Base-by-base conservation (phyloP, 2,113 vertebrate species). In the Python bivittatus region DNA sequence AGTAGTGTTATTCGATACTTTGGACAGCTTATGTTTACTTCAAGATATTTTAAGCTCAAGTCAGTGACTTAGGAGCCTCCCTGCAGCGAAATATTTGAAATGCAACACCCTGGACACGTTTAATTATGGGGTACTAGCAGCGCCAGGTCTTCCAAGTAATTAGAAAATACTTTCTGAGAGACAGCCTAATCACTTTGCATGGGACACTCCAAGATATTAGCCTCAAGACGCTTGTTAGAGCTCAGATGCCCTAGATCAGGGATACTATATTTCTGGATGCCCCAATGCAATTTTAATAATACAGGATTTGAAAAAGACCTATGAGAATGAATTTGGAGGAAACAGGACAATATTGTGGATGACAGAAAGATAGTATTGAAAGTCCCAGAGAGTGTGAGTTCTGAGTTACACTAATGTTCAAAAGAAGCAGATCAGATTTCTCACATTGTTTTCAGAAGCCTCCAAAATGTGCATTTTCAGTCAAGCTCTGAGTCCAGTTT, bases 141-240 rank as follows among this genome's bases (percentile, higher is more conserved):
- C 95, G 95, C 56, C 93, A 95, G 91, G 93, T 91, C 96, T 96
- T 95, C 92, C 92, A 91, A 92, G 94, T 97, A 97, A 96, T 95
- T 95, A 96, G 91, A 96, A 97, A 97, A 94, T 95, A 92, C 90
- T 96, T 96, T 94, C 96, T 94, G 93, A 96, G 91, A 96, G 96
- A 96, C 72, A 91, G 92, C 92, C 95, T 96, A 95, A 97, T 94
- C 93, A 94, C 94, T 95, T 96, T 96, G 95, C 96, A 94, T 86
- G 95, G 96, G 95, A 94, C 91, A 88, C 86, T 95, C 91, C 87
- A 86, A 95, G 92, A 97, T 92, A 94, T 94, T 91, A 96, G 97
- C 95, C 94, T 95, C 93, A 91, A 88, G 91, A 25, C 84, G 86
- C 93, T 96, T 93, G 88, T 88, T 89, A 93, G 92, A 96, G 94